A percentile compares a stretch with the other conserved stretches of the same genome.
Conservation (phyloP, 2,797 vertebrate genomes). For the Pipistrellus kuhlii region DNA sequence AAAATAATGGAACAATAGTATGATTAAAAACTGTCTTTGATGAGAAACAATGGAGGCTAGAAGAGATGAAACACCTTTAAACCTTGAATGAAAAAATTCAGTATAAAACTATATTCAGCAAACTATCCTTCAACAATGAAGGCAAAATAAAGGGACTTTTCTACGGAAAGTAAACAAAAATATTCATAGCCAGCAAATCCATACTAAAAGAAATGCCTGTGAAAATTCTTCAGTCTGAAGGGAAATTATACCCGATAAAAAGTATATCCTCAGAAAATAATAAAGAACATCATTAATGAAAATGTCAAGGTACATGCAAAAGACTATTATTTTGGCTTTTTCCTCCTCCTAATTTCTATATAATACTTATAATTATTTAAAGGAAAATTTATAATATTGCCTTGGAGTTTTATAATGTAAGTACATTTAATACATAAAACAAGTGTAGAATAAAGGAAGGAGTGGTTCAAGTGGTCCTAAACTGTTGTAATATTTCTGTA, state of each 20-base stretch:
- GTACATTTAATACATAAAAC: neutral
- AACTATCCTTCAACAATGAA: neutral
- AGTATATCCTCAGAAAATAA: neutral
- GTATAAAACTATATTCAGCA: neutral
- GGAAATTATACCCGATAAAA: neutral
- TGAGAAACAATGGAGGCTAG: neutral
- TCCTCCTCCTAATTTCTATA: neutral
- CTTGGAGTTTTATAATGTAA: neutral
- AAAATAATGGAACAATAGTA: neutral
- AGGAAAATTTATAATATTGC: neutral
- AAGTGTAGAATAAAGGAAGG: neutral
- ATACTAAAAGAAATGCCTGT: neutral
- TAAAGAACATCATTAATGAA: neutral
- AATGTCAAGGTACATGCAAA: neutral
- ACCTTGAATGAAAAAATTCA: neutral
- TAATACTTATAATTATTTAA: neutral
- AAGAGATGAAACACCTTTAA: neutral
- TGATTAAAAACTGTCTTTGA: neutral
- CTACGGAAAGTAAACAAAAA: slow-evolving; percentile 13
- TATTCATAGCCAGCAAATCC: neutral
- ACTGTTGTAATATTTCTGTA: neutral
- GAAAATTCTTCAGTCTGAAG: neutral
- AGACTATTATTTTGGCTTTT: neutral
- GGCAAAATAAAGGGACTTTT: neutral
- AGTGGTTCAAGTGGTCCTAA: neutral